These are phyloP conservation scores for Acronicta alni DNA, from an alignment of 2,888 invertebrate genomes.

Conservation along the genomic window DNA sequence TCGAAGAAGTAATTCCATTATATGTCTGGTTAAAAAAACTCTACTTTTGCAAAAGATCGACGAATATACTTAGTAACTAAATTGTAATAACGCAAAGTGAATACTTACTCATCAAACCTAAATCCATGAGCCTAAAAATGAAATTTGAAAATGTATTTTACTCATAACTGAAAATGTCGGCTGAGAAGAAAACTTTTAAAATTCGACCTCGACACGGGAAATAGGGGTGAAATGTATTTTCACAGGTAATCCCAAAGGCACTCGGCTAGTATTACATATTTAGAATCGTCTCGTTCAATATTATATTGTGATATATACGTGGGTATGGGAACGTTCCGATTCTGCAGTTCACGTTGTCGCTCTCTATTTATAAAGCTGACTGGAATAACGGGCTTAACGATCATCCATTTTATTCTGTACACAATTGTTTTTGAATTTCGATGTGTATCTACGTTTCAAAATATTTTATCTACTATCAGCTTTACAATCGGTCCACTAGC, in stretches of 20 bases:
- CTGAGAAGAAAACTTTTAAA: constrained; percentile 54
- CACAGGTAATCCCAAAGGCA: constrained; percentile 51
- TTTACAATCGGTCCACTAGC: constrained; percentile 6
- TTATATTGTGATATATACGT: constrained; percentile 45
- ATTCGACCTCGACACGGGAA: constrained; percentile 54
- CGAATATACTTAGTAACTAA: constrained; percentile 46
- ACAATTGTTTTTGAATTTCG: constrained; percentile 53
- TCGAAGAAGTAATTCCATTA: constrained; percentile 34
- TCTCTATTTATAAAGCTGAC: constrained; percentile 66
- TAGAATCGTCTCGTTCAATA: constrained; percentile 49
- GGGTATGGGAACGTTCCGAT: constrained; percentile 30
- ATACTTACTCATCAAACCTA: constrained; percentile 48
- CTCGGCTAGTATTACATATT: constrained; percentile 52
- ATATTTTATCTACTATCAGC: constrained; percentile 42
- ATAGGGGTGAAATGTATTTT: constrained; percentile 56
- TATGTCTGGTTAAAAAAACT: constrained; percentile 19
- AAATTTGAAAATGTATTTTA: constrained; percentile 57
- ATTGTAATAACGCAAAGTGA: constrained; percentile 53
- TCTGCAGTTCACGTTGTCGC: constrained; percentile 60
- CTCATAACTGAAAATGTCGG: constrained; percentile 53
- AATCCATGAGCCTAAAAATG: constrained; percentile 43
- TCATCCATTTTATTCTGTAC: constrained; percentile 61
- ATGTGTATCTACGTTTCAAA: constrained; percentile 52
- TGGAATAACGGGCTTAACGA: constrained; percentile 64
- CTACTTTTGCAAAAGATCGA: constrained; percentile 27